Evolutionary conservation across 2,888 invertebrate genomes (phyloP).

Genomic region (Crepidodera aurea): DNA sequence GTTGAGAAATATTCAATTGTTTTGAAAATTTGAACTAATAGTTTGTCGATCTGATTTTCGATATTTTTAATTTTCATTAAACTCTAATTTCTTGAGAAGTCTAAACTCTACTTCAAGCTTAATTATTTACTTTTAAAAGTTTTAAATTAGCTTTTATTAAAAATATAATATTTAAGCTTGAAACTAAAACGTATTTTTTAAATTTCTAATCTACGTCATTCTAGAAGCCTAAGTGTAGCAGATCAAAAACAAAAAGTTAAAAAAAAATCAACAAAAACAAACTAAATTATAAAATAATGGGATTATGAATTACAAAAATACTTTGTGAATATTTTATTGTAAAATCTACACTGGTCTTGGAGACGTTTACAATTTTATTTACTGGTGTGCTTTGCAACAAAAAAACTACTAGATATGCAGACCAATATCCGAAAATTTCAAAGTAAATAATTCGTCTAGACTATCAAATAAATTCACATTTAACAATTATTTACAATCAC

Average conservation of each 20-base stretch:
- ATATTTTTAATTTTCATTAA: too few relatives aligned
- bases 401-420: conserved; percentile 2
- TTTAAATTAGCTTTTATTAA: too few relatives aligned
- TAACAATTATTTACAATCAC: background rate
- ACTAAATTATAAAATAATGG: conserved; percentile 3
- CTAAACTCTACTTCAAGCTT: background rate
- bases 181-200: background rate
- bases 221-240: conserved; percentile 7
- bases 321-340: conserved; percentile 24
- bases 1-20: too few relatives aligned
- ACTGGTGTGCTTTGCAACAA: background rate
- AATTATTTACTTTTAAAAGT: too few relatives aligned
- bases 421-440: background rate
- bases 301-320: conserved; percentile 19
- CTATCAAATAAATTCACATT: background rate
- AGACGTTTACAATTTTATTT: conserved; percentile 19
- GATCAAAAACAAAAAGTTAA: background rate
- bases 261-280: too few relatives aligned
- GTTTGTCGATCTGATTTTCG: too few relatives aligned
- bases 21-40: too few relatives aligned
- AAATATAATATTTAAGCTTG: background rate
- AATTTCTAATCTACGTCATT: conserved; percentile 2
- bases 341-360: conserved; percentile 17
- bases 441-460: background rate
- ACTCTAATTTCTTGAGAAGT: conserved; percentile 17